Evolutionary conservation across 1,140 invertebrate genomes (phyloP).

Genomic region (Drosophila mojavensis): DNA sequence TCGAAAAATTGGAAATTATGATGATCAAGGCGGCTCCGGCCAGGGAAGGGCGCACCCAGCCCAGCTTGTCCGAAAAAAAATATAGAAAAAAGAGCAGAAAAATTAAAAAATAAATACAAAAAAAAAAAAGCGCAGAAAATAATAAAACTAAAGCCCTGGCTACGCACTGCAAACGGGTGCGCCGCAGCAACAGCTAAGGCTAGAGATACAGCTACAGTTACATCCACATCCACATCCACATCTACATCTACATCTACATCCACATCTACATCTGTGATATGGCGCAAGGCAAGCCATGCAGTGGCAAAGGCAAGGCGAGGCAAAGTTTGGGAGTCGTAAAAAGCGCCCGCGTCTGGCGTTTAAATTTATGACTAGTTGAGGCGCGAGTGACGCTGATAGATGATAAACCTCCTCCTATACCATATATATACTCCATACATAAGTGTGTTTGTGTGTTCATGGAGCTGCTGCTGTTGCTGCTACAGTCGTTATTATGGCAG

Average conservation of each 20-base stretch:
- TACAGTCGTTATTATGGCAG: slow-evolving; percentile 19
- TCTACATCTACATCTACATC: not conserved
- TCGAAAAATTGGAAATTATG: slow-evolving; percentile 51
- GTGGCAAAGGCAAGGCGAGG: slow-evolving; percentile 1
- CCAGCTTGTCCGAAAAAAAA: slow-evolving; percentile 1
- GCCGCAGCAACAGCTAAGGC: slow-evolving; percentile 17
- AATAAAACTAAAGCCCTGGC: not conserved
- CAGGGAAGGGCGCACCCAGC: slow-evolving; percentile 17
- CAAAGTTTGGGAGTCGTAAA: slow-evolving; percentile 35
- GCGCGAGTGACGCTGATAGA: slow-evolving; percentile 51
- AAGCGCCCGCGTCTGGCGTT: slow-evolving; percentile 46
- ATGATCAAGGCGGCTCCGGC: slow-evolving; percentile 25
- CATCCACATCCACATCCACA: slow-evolving; percentile 2
- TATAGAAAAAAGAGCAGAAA: not conserved
- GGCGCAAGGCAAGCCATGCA: slow-evolving; percentile 1
- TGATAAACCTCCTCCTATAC: slow-evolving; percentile 33
- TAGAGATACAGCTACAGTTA: slow-evolving; percentile 12
- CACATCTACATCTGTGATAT: not conserved
- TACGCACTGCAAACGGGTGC: slow-evolving; percentile 26
- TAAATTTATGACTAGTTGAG: slow-evolving; percentile 52
- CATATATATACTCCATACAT: not conserved
- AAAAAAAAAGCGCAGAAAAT: not conserved
- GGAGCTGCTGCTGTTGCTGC: not conserved
- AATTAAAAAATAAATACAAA: not conserved
- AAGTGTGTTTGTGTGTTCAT: slow-evolving; percentile 1